These are phyloP conservation scores for Hippoglossus stenolepis DNA, from an alignment of 2,113 vertebrate genomes.

Conservation along the genomic window DNA sequence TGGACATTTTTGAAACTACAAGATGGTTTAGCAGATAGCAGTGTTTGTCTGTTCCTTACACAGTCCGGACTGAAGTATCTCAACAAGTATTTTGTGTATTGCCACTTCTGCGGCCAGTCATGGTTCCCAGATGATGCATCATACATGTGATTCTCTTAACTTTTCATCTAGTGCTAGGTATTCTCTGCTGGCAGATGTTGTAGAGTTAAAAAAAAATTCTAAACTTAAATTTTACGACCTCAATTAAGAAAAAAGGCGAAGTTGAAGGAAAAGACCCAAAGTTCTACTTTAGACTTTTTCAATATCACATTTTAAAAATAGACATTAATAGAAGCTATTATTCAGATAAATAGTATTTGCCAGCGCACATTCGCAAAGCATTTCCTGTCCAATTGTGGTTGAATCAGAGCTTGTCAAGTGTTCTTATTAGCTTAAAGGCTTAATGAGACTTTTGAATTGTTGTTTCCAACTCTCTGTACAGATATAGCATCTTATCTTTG, in stretches of 20 bases:
- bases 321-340: conserved; percentile 29
- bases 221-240: conserved; percentile 3
- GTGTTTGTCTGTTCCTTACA: too few species aligned
- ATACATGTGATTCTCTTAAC: neutral
- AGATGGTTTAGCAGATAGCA: neutral
- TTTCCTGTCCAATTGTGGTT: conserved; percentile 27
- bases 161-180: neutral
- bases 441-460: conserved; percentile 25
- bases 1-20: neutral
- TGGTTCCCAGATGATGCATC: neutral
- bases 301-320: conserved; percentile 30
- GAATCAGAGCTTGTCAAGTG: too few species aligned
- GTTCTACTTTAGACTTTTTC: conserved; percentile 25
- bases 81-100: neutral
- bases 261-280: conserved; percentile 7
- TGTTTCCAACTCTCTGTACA: conserved; percentile 35
- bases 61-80: neutral
- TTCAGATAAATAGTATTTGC: conserved; percentile 32
- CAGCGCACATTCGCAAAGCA: conserved; percentile 61
- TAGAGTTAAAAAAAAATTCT: conserved; percentile 2
- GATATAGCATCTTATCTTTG: conserved; percentile 19
- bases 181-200: conserved; percentile 18
- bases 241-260: conserved; percentile 29
- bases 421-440: neutral
- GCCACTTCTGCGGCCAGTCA: neutral